phyloP scores from a whole-genome alignment of 2,797 vertebrate genomes.

The Austrolebias charrua region DNA sequence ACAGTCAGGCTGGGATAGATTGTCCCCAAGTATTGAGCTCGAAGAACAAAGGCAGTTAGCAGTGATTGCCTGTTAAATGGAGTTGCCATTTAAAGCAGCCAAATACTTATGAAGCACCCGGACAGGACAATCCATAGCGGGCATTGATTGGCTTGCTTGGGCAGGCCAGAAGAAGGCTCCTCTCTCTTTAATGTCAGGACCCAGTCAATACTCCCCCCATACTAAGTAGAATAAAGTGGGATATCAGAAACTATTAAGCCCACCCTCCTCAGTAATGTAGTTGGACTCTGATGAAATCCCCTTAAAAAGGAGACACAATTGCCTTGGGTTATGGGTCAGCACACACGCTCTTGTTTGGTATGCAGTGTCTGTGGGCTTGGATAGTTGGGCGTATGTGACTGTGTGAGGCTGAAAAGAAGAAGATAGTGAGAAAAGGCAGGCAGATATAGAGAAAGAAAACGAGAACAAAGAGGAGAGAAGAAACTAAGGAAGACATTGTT shows the following conservation, averaged over 20 bases:
- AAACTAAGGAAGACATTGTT: conserved; percentile 43
- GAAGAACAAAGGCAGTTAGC: conserved; percentile 82
- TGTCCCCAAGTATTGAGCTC: conserved; percentile 76
- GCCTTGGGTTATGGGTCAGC: conserved; percentile 80
- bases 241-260: conserved; percentile 81
- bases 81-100: conserved; percentile 84
- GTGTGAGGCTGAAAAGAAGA: conserved; percentile 22
- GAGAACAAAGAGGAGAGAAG: conserved; percentile 50
- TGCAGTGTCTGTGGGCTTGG: conserved; percentile 22
- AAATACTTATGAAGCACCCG: conserved; percentile 83
- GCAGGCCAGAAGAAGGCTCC: conserved; percentile 64
- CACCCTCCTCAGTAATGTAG: conserved; percentile 79
- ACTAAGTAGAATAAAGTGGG: conserved; percentile 81
- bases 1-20: conserved; percentile 76
- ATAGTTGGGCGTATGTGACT: conserved; percentile 26
- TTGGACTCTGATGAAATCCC: conserved; percentile 82
- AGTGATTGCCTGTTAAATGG: conserved; percentile 85
- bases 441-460: conserved; percentile 14
- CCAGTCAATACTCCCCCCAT: conserved; percentile 75
- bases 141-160: conserved; percentile 78
- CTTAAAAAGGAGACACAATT: conserved; percentile 80
- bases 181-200: conserved; percentile 75
- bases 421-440: conserved; percentile 19
- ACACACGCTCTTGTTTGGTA: conserved; percentile 53
- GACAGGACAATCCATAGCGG: conserved; percentile 82